Base-by-base conservation (phyloP, 2,888 invertebrate genomes). In the Epirrita christyi region DNA sequence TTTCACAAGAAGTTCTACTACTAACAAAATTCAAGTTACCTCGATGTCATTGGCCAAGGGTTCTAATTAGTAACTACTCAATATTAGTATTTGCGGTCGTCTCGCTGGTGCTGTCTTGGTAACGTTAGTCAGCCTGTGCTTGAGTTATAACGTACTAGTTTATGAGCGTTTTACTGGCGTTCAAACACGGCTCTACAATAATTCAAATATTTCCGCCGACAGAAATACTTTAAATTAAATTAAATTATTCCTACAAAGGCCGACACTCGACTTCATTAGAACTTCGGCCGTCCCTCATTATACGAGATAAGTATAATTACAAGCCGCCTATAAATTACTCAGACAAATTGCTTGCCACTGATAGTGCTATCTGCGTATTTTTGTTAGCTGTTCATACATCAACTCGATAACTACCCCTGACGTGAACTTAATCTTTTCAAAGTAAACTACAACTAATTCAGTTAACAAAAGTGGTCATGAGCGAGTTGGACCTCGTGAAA, bases 221-320 rank as follows among this genome's bases (percentile, higher is more conserved):
- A 38, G 40, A 15, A 48, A 42, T 44, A 46, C 57, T 59, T 44
- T 44, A 55, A 58, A 57, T 58, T 44, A 55, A 52, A 56, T 59
- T 34, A 46, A 55, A 32, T 52, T 43, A 38, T 51, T 49, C 28
- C 29, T 40, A 62, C 45, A 55, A 60, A 53, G 21, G 15, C 37
- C 43, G 29, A 52, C 43, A 32, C 43, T 55, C 49, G 21, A 47
- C 50, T 59, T 54, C 54, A 54, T 59, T 41, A 54, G 34, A 55
- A 47, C n/a, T 54, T 49, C 11, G 37, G 44, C 52, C 46, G 50
- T 56, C 56, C 56, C 52, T 63, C 62, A 63, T 63, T 61, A 55
- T 48, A 52, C 36, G 38, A 80, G 83, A 83, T 82, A 83, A 75
- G 61, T 76, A 70, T 78, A 81, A 83, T 82, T 80, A 81, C 72